These are phyloP conservation scores for Desoria tigrina DNA, from an alignment of 2,888 invertebrate genomes.

Conservation along the genomic window DNA sequence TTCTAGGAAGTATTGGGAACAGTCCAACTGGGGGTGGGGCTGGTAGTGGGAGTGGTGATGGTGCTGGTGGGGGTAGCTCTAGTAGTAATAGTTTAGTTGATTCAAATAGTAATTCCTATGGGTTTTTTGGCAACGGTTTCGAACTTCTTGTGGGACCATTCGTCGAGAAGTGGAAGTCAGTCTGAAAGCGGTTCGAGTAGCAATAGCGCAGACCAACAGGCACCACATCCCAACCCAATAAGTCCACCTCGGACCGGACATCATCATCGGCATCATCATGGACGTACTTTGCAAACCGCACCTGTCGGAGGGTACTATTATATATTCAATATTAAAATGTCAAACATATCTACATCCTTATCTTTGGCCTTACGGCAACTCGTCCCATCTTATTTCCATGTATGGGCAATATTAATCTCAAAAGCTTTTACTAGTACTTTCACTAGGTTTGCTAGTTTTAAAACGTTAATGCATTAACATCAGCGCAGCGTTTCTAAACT, in stretches of 20 bases:
- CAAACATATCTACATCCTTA: not conserved
- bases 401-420: slow-evolving; percentile 1
- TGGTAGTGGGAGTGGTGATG: slow-evolving; percentile 9
- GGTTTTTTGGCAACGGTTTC: not conserved
- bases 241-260: slow-evolving; percentile 28
- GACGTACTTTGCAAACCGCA: slow-evolving; percentile 49
- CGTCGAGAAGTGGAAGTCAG: not conserved
- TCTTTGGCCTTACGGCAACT: slow-evolving; percentile 10
- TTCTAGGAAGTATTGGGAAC: slow-evolving; percentile 8
- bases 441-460: too few species aligned
- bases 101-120: slow-evolving; percentile 11
- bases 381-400: too few species aligned
- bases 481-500: slow-evolving; percentile 3
- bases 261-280: slow-evolving; percentile 41
- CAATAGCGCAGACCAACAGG: slow-evolving; percentile 9
- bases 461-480: not conserved
- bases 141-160: slow-evolving; percentile 12
- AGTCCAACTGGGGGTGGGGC: slow-evolving; percentile 7
- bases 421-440: too few species aligned
- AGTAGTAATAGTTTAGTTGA: slow-evolving; percentile 6
- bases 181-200: not conserved
- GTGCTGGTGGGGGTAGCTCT: not conserved
- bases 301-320: slow-evolving; percentile 50
- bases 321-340: slow-evolving; percentile 12
- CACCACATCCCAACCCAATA: slow-evolving; percentile 21